Evolutionary conservation across 2,888 invertebrate genomes (phyloP).

Genomic region (Ectobius pallidus): DNA sequence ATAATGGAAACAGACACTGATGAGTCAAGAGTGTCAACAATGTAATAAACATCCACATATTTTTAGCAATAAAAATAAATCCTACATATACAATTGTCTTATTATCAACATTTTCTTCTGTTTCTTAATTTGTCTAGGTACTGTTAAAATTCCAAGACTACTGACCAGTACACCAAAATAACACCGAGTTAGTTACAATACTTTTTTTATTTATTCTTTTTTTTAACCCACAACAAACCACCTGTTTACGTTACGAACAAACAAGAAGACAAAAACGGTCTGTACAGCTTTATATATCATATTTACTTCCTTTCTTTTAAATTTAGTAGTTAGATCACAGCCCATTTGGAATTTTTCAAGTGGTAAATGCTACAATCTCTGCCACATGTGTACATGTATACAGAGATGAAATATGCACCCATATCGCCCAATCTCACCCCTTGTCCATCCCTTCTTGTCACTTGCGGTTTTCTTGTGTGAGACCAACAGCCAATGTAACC

Average conservation of each 20-base stretch:
- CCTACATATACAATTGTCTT: conserved; percentile 34
- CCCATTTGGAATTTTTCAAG: conserved; percentile 77
- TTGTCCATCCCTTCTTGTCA: too few relatives aligned
- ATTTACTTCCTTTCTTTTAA: conserved; percentile 56
- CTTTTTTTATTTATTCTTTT: conserved; percentile 33
- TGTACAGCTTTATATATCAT: conserved; percentile 60
- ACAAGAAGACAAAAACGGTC: conserved; percentile 69
- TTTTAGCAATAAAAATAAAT: conserved; percentile 37
- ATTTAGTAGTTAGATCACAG: conserved; percentile 69
- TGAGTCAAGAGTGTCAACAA: conserved; percentile 19
- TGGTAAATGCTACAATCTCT: conserved; percentile 20
- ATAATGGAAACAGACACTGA: not conserved
- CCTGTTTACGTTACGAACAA: conserved; percentile 43
- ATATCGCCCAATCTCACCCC: too few relatives aligned
- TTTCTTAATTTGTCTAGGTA: conserved; percentile 28
- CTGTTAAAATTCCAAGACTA: conserved; percentile 35
- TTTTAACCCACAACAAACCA: conserved; percentile 29
- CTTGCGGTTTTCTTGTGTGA: not conserved
- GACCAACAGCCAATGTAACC: conserved; percentile 40
- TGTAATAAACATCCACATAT: conserved; percentile 28
- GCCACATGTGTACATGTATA: not conserved
- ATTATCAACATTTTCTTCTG: conserved; percentile 29
- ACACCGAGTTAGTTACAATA: conserved; percentile 39
- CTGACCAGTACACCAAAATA: conserved; percentile 38
- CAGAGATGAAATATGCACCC: not conserved